Base-by-base conservation (phyloP, 2,888 invertebrate genomes). In the Neoascia interrupta region DNA sequence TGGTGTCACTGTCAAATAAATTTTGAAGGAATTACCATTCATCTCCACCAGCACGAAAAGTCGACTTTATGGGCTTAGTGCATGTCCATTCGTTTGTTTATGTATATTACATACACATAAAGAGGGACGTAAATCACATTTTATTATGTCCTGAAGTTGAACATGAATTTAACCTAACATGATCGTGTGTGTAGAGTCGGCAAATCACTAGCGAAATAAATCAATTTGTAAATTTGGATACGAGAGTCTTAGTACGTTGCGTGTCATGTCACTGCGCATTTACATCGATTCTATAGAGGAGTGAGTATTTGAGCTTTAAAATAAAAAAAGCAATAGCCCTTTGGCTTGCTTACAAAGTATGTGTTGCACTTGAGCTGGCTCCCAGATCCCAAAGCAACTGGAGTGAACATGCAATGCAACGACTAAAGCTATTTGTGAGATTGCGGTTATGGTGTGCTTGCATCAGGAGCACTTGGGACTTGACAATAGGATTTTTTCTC, bases 141-240 rank as follows among this genome's bases (percentile, higher is more conserved):
- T 66, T 47, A 68, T 68, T 68, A 58, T 69, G 68, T 51, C 68
- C 51, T 51, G 51, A 10, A 58, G 51, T 21, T 26, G 49, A 69
- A 51, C 68, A 69, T 69, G 34, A 49, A 66, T 58, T 69, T 43
- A 43, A 69, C 68, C 58, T 51, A 58, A 58, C 58, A 69, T 69
- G 58, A 69, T 58, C 68, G 49, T 58, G 58, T 58, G 58, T 58
- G 58, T 58, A 26, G 6, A n/a, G 49, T 58, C 34, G 41, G 49
- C 13, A 58, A 51, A 41, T 41, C 19, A 58, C 41, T 69, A 23
- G 49, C 58, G 31, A 69, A 69, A 69, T 69, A 69, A 69, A 69
- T 69, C 68, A 69, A 69, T 58, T 69, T 69, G 68, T 18, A 47
- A 18, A 49, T 61, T 61, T 16, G 16, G 11, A 28, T 18, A 31